Base-by-base conservation (phyloP, 2,113 vertebrate species). In the Recurvirostra avosetta region DNA sequence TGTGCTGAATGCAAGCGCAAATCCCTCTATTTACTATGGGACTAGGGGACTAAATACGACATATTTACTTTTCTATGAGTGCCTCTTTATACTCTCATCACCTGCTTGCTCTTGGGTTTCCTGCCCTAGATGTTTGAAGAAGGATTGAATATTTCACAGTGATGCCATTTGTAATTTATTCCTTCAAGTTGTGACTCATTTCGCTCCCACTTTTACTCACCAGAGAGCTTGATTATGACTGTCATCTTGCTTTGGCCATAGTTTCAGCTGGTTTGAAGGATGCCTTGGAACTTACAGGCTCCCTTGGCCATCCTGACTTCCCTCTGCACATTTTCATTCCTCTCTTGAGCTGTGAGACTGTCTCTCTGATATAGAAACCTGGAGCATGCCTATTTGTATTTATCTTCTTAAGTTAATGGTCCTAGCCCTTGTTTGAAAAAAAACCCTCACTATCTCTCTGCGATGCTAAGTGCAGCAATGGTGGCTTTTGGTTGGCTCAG, bases 51-150 rank as follows among this genome's bases (percentile, higher is more conserved):
- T 88, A 85, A 94, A 96, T 21, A 12, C 0, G 0, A 82, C 49
- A 30, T 58, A 72, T 93, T 95, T 94, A 71, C 77, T 95, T 92
- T 93, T 63, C 79, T 80, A 73, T 92, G 55, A 92, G 63, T 59
- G 68, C 32, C 72, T 73, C 68, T 92, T 90, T 88, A 12, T 95
- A 7, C 68, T 74, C 26, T 52, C 65, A 52, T 94, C 94, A 94
- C 95, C 95, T 96, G 94, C 83, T 77, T 84, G 68, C 56, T 75
- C 52, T 81, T 65, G 43, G 6, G 4, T 71, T 97, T 95, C 91
- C 76, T 96, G 83, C 19, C n/a, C 32, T 58, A 71, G 79, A 45
- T 77, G 59, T 80, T 71, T 92, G 79, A 91, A 71, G 72, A 73
- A 74, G 43, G 45, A 62, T 59, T 86, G 80, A 34, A 18, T 58